Evolutionary conservation across 2,888 invertebrate genomes (phyloP), one percentile per base, ranked within the genome.

Genomic region (Digitonthophagus gazella): DNA sequence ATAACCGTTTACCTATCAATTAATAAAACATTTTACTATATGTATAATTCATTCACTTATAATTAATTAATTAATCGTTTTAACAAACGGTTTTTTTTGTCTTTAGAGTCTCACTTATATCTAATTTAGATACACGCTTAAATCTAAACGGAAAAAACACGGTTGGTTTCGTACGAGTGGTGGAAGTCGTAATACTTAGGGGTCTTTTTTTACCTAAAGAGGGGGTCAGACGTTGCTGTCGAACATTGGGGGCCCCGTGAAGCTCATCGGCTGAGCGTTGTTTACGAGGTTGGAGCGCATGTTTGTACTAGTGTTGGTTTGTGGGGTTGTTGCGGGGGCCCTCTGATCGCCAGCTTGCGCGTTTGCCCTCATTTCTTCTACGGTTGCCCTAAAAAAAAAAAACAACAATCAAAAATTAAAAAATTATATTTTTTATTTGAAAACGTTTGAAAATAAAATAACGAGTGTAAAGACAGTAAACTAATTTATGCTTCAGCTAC

Each of bases 231-330:
- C 89, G 81, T 89, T 89, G 80, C 89, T 90, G 78, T 88, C 89
- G 74, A 84, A 86, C 71, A 85, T 81, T 73, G 93, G 91, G 80
- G 87, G 86, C 77, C 88, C 89, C 74, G 91, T 89, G 82, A 91
- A 88, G 84, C 90, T 89, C 82, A 91, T 88, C 58, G 93, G 93
- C 83, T 92, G 91, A 80, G 92, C 93, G 86, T 93, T 91, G 79
- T 90, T 88, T 77, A 94, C 91, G 80, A 94, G 89, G 79, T 88
- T 90, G 77, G 92, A 89, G 77, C 89, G 89, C 83, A 91, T 90
- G 76, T 86, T 89, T 61, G 68, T 68, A 14, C 20, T 72, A 88
- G 83, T 74, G 86, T 84, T 72, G 83, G 74, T 70, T 72, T 72
- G 28, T 64, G 69, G 20, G 54, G 64, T 58, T 6, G 65, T 65